Base-by-base conservation (phyloP, 2,113 vertebrate genomes). In the Cynopterus brachyotis region DNA sequence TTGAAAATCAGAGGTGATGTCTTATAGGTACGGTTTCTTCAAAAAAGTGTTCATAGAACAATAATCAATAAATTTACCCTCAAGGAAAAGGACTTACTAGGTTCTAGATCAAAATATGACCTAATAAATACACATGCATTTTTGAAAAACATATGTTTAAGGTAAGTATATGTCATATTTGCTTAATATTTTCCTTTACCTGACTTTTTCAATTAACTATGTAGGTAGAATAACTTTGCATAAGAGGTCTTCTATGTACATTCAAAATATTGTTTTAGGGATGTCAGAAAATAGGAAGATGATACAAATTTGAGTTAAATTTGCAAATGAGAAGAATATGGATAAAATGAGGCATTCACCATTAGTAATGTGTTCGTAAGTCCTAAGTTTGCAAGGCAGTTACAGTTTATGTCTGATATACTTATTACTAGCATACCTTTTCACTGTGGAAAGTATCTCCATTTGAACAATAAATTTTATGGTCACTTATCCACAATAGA, bases 101-200 rank as follows among this genome's bases (percentile, higher is more conserved):
- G 26, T 72, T 26, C 45, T 87, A 94, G 32, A 78, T 92, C 59
- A 84, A 81, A 73, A 57, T 24, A 86, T 67, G 7, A 79, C 62
- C 55, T 45, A 53, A 45, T 76, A 94, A 85, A 28, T 92, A 22
- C 70, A 70, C 10, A 92, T 22, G 45, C 82, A 15, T 90, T 90
- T 90, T 60, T 55, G 6, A 86, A 35, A 79, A 86, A 93, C 92
- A 72, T 78, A 85, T 69, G 10, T 75, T 69, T 96, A 70, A 94
- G 42, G 17, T 37, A 91, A 67, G 6, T 35, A 76, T 40, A 4
- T 55, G 59, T 37, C 45, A 59, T 57, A 22, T 87, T 88, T 37
- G 75, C 73, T 89, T 69, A 88, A 59, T 80, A 86, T 81, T 91
- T 76, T 70, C 37, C 40, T 85, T 86, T 64, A 76, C 35, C 69